Evolutionary conservation across 2,888 invertebrate species (phyloP), one percentile per base, ranked within the genome.

Genomic region (Trichogramma evanescens): DNA sequence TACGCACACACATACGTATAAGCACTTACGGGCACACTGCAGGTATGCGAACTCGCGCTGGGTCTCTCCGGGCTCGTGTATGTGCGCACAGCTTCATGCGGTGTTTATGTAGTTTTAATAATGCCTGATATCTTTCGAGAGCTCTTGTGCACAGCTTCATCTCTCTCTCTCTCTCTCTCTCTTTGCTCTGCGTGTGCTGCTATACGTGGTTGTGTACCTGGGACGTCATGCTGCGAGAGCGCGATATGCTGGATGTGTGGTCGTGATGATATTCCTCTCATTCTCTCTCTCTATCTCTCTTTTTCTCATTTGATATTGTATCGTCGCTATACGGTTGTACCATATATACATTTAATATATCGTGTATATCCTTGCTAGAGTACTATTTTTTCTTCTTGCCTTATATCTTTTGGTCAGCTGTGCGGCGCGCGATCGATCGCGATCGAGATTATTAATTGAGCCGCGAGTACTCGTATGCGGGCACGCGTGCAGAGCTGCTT

Each of bases 41-140:
- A 13, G 48, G 10, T 48, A 48, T 48, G 48, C 67, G 73, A 74
- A 75, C 76, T 76, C 73, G 76, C 72, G 72, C 71, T 61, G 52
- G 50, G 39, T 68, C 70, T 70, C 70, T 71, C 68, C 51, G 57
- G 54, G 53, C 50, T 51, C 57, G 58, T 40, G 50, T 8, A 39
- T 50, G 42, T 48, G 52, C 62, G 53, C 57, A 26, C 26, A 26
- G 26, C 26, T 26, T 26, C 26, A 26, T 26, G 69, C 72, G 71
- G 71, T 73, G 73, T 76, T 75, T 76, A 76, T 76, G 73, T 72
- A 72, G 73, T 76, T 76, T 76, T 76, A 76, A 76, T 76, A 76
- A 76, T 76, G 72, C 71, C 70, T 71, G 76, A 75, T 76, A 75
- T 73, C 73, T 71, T 64, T 59, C 50, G 64, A 68, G 65, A 62